Evolutionary conservation across 1,140 invertebrate genomes (phyloP), one percentile per base, ranked within the genome.

Genomic region (Solen grandis): DNA sequence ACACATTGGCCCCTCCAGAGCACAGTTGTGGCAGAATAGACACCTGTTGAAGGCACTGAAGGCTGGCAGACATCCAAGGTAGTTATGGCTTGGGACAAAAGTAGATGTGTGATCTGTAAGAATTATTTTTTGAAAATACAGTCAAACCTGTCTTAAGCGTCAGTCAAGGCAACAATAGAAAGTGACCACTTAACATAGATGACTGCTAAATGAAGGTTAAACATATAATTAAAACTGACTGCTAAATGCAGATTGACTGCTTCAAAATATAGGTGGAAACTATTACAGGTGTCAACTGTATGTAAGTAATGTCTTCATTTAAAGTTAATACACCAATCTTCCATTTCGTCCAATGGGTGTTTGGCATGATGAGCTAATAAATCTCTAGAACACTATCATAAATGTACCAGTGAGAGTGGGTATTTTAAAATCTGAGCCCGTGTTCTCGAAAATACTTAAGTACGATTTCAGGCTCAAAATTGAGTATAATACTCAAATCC

Each of bases 31-130:
- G 22, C 75, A 78, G 38, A 78, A 69, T 16, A 78, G 2, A 60
- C 75, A 78, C 25, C 75, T 50, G 36, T 78, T 78, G 41, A 69
- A 78, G 16, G 63, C 63, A 50, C 75, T 78, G 22, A 78, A 78
- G 0, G 62, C 27, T 50, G 75, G 54, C 19, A 60, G 31, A 57
- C 75, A 78, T 2, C 75, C 75, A 1, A 78, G 75, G 35, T 68
- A 78, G 36, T 55, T 50, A 50, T 78, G 75, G n/a, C n/a, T 19
- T 25, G 75, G 75, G 1, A 69, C 73, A 16, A 76, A 25, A 2
- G 59, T 57, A 66, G 16, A 38, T n/a, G n/a, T n/a, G n/a, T n/a
- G n/a, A n/a, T n/a, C n/a, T n/a, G n/a, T n/a, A n/a, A n/a, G n/a
- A n/a, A n/a, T n/a, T n/a, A n/a, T n/a, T n/a, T n/a, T n/a, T 8